These are phyloP conservation scores for Caracal caracal DNA, from an alignment of 2,113 vertebrate genomes.

Conservation along the genomic window DNA sequence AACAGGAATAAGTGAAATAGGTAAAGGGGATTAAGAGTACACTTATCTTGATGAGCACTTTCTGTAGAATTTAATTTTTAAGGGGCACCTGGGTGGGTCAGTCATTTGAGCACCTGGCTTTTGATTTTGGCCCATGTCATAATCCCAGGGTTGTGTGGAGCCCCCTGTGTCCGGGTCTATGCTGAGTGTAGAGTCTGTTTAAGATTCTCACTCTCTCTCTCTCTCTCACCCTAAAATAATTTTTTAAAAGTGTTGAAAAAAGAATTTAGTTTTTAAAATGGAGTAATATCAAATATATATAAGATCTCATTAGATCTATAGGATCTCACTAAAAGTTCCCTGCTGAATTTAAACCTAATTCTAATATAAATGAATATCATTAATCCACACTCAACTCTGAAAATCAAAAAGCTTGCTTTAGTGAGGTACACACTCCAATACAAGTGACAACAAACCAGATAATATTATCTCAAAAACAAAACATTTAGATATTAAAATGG, in stretches of 20 bases:
- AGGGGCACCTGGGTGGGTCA: too few species aligned
- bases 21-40: background rate
- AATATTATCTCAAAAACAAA: background rate
- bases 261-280: too few species aligned
- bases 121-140: too few species aligned
- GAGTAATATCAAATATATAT: background rate
- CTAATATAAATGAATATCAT: background rate
- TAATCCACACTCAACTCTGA: background rate
- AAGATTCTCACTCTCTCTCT: too few species aligned
- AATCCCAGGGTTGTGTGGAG: too few species aligned
- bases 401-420: background rate
- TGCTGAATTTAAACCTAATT: background rate
- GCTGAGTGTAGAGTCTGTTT: too few species aligned
- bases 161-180: too few species aligned
- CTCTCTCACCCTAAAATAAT: too few species aligned
- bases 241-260: too few species aligned
- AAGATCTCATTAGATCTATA: background rate
- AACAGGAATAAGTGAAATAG: background rate
- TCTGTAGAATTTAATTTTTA: background rate
- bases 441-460: background rate
- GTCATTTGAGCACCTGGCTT: too few species aligned
- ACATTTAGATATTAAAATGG: background rate
- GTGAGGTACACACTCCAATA: background rate
- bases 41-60: background rate
- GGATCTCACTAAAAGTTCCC: background rate